These are phyloP conservation scores for Malurus leucopterus DNA, from an alignment of 2,797 vertebrate species.

Conservation along the genomic window DNA sequence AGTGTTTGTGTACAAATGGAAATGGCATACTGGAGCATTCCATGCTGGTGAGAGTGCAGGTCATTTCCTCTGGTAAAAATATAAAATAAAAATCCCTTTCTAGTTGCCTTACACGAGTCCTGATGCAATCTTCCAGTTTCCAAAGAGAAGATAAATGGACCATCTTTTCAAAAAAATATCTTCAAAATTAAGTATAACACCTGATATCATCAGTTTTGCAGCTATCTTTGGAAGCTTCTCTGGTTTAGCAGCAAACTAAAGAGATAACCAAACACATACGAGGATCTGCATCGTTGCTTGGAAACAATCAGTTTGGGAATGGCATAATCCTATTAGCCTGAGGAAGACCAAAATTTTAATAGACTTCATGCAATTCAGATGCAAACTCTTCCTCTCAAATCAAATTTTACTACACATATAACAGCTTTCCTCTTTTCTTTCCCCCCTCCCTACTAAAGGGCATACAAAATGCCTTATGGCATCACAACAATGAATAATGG, in stretches of 20 bases:
- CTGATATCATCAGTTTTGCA: constrained; percentile 40
- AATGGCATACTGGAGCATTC: not conserved
- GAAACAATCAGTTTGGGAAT: constrained; percentile 63
- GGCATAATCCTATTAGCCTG: constrained; percentile 48
- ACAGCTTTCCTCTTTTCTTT: not conserved
- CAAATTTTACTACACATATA: constrained; percentile 1
- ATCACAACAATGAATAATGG: not conserved
- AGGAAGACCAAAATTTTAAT: constrained; percentile 58
- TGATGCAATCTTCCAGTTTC: not conserved
- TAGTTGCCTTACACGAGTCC: not conserved
- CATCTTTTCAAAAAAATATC: not conserved
- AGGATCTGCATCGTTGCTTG: constrained; percentile 61
- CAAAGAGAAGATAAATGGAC: not conserved
- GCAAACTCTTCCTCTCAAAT: constrained; percentile 44
- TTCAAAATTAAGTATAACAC: not conserved
- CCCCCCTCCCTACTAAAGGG: not conserved
- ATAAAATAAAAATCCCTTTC: not conserved
- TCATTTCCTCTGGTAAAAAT: not conserved
- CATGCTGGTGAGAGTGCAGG: not conserved
- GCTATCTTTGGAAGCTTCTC: constrained; percentile 38
- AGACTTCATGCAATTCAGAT: constrained; percentile 33
- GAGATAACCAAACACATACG: constrained; percentile 42
- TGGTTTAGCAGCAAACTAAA: constrained; percentile 26
- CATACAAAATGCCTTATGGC: not conserved
- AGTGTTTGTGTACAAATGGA: not conserved